Evolutionary conservation across 2,113 vertebrate species (phyloP).

Genomic region (Ptilonorhynchus violaceus): DNA sequence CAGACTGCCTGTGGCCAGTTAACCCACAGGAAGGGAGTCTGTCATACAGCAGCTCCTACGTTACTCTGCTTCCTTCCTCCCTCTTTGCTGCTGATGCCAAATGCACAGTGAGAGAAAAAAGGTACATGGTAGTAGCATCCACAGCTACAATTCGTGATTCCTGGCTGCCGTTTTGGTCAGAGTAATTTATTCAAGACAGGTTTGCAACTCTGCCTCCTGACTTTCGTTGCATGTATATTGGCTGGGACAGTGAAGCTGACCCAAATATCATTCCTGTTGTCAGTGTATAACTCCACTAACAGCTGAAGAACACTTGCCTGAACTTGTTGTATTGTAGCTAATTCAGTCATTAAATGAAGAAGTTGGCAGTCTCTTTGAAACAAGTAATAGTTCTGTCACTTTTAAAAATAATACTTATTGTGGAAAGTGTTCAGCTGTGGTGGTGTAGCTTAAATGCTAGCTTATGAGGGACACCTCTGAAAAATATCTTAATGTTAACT

Average conservation of each 20-base stretch:
- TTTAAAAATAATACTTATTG: background rate
- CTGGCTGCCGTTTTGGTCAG: background rate
- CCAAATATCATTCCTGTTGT: accelerated
- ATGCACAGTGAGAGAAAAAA: background rate
- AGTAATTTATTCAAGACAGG: background rate
- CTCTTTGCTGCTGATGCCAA: background rate
- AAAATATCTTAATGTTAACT: background rate
- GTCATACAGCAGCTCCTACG: background rate
- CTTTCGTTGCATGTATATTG: accelerated
- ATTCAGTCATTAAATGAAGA: background rate
- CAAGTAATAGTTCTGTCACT: background rate
- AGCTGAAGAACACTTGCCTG: background rate
- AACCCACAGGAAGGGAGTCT: conserved; percentile 9
- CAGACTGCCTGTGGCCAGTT: background rate
- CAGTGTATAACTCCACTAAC: background rate
- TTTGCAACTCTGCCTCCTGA: background rate
- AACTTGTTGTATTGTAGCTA: background rate
- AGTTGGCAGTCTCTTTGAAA: background rate
- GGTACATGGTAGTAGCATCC: background rate
- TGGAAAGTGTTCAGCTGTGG: background rate
- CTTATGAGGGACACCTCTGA: background rate
- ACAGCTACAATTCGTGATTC: background rate
- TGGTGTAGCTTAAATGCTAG: background rate
- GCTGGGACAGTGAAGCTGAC: background rate
- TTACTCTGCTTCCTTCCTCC: conserved; percentile 30